Base-by-base conservation (phyloP, 2,113 vertebrate species). In the Lophius piscatorius region DNA sequence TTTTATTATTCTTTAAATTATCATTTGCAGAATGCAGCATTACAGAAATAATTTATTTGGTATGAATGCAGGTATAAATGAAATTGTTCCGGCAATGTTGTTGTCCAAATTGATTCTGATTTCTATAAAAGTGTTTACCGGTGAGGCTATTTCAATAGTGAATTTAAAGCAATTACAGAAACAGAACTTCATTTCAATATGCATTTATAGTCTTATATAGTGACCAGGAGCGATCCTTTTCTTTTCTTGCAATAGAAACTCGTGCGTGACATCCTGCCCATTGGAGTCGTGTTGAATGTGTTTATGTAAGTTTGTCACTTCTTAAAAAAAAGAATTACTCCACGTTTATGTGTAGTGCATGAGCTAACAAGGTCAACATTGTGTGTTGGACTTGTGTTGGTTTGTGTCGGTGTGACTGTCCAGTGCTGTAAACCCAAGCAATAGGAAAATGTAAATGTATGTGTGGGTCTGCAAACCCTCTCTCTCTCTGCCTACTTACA, bases 1-100 rank as follows among this genome's bases (percentile, higher is more conserved):
- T 83, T 72, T 70, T 64, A 54, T 81, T 75, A 80, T 78, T 78
- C 74, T 81, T 65, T 56, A 52, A 26, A 55, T 70, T 21, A 64
- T 60, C 42, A 69, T 79, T 73, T 74, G 63, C 58, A 68, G 63
- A 84, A 78, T 70, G 35, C 39, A 2, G 23, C 57, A 48, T 67
- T 65, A 48, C 38, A 50, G 58, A 59, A 42, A 26, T 51, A 59
- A 48, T 65, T 22, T 63, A 51, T 72, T 79, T 70, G 41, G 74
- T 57, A 63, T 64, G 56, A 80, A 74, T 34, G 24, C 44, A 33
- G 49, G 61, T 70, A 68, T 55, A 71, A 78, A 72, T 63, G 11
- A 70, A 61, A 69, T 63, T 16, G 50, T n/a, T n/a, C n/a, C 10
- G 4, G 40, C 57, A 6, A 49, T 78, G 72, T 24, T 59, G 64